Conservation (phyloP, 2,113 vertebrate genomes). For the Odocoileus virginianus region DNA sequence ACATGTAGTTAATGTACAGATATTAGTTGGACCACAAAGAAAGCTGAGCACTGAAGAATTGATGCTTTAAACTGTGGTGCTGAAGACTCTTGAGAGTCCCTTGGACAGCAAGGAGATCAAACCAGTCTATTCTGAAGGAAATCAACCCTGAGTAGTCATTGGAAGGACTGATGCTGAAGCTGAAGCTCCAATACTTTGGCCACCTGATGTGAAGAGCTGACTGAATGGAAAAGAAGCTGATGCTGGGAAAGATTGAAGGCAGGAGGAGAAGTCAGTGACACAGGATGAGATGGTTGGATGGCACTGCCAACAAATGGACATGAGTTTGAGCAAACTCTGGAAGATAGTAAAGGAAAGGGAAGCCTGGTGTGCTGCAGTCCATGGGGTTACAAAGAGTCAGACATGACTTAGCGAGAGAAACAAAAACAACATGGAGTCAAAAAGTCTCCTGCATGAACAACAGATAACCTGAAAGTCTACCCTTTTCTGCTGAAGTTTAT, state of each 20-base stretch:
- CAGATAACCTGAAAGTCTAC: not conserved
- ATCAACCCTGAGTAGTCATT: not conserved
- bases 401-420: not conserved
- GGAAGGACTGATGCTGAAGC: not conserved
- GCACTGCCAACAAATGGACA: not conserved
- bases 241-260: not conserved
- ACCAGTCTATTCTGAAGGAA: not conserved
- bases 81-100: not conserved
- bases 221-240: not conserved
- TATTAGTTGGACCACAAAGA: not conserved
- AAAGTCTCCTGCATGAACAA: not conserved
- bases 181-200: not conserved
- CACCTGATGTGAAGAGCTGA: not conserved
- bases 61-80: not conserved
- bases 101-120: not conserved
- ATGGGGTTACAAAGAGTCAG: not conserved
- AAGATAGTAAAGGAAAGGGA: not conserved
- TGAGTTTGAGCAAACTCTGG: not conserved
- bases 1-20: not conserved
- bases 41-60: not conserved
- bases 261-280: not conserved
- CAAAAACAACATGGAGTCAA: not conserved
- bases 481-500: not conserved
- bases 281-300: not conserved
- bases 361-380: not conserved